Percentiles rank a stretch among this genome's conserved stretches.
phyloP scores from a whole-genome alignment of 2,888 invertebrate species.

The Anthrax anthrax region DNA sequence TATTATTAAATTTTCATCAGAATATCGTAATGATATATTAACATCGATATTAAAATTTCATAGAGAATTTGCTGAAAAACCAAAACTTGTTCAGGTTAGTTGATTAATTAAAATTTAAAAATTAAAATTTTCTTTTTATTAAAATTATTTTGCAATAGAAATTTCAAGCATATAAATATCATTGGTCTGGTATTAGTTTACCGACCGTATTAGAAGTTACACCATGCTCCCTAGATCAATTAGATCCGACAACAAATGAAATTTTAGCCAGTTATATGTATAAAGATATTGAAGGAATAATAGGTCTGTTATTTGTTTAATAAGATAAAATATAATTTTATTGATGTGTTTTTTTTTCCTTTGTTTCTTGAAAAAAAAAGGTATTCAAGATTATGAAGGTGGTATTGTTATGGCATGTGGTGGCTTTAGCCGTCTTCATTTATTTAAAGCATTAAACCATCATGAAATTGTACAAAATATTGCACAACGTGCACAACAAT shows the following conservation, averaged over 20 bases:
- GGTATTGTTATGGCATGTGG: slow-evolving; percentile 86
- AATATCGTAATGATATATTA: slow-evolving; percentile 81
- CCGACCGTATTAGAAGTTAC: slow-evolving; percentile 83
- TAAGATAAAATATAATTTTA: too few species aligned
- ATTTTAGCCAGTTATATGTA: slow-evolving; percentile 70
- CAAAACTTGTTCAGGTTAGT: slow-evolving; percentile 58
- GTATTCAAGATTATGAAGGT: slow-evolving; percentile 78
- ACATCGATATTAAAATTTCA: slow-evolving; percentile 78
- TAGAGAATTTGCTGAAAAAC: slow-evolving; percentile 65
- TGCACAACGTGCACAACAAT: slow-evolving; percentile 64
- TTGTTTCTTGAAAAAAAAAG: slow-evolving; percentile 19
- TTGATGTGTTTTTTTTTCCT: neutral
- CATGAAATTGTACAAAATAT: slow-evolving; percentile 80
- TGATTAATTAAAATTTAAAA: neutral
- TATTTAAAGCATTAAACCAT: slow-evolving; percentile 74
- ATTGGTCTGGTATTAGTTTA: slow-evolving; percentile 88
- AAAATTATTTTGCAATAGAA: slow-evolving; percentile 37
- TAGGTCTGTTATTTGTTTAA: slow-evolving; percentile 31
- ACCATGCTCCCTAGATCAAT: slow-evolving; percentile 81
- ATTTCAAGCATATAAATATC: slow-evolving; percentile 85
- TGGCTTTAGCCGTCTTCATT: slow-evolving; percentile 79
- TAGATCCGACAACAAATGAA: slow-evolving; percentile 73
- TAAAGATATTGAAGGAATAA: slow-evolving; percentile 71
- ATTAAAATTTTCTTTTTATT: neutral
- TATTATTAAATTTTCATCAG: slow-evolving; percentile 91